These are phyloP conservation scores for Tortrix viridana DNA, from an alignment of 2,888 invertebrate species.

Conservation along the genomic window DNA sequence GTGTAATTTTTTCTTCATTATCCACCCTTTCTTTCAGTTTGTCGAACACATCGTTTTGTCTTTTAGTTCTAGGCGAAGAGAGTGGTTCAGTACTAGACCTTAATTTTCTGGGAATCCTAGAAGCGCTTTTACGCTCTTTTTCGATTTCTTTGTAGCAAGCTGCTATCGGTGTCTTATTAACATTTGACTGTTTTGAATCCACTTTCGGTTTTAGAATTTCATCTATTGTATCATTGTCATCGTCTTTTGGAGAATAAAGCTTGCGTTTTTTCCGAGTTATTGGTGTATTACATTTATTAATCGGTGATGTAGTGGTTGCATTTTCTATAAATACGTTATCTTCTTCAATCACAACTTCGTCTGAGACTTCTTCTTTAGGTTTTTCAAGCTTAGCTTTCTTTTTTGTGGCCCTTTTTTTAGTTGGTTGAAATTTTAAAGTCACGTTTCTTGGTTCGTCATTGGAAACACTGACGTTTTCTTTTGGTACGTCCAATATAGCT, in stretches of 20 bases:
- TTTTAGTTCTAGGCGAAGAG: constrained; percentile 58
- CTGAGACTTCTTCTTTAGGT: constrained; percentile 2
- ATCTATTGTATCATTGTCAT: constrained; percentile 43
- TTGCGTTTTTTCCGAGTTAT: constrained; percentile 61
- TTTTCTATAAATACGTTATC: constrained; percentile 6
- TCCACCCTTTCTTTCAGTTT: constrained; percentile 57
- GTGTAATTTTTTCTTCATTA: constrained; percentile 50
- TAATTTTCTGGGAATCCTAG: constrained; percentile 49
- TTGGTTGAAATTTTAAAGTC: constrained; percentile 12
- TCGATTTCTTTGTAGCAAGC: constrained; percentile 68
- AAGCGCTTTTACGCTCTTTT: constrained; percentile 53
- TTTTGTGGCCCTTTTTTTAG: constrained; percentile 15
- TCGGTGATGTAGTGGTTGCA: constrained; percentile 13
- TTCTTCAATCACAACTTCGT: constrained; percentile 1
- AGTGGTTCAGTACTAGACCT: constrained; percentile 39
- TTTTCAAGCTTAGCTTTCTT: constrained; percentile 7
- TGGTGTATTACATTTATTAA: constrained; percentile 37
- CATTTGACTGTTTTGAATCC: constrained; percentile 45
- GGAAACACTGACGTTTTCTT: neutral
- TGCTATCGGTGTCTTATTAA: constrained; percentile 50
- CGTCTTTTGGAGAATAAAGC: constrained; percentile 70
- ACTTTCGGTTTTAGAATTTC: constrained; percentile 43
- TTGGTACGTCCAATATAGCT: neutral
- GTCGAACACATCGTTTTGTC: constrained; percentile 62
- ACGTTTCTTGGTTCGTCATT: neutral